These are phyloP conservation scores for Diacarnus erythraeanus DNA, from an alignment of 37 sponge, comb jelly and placozoan genomes.

Conservation along the genomic window DNA sequence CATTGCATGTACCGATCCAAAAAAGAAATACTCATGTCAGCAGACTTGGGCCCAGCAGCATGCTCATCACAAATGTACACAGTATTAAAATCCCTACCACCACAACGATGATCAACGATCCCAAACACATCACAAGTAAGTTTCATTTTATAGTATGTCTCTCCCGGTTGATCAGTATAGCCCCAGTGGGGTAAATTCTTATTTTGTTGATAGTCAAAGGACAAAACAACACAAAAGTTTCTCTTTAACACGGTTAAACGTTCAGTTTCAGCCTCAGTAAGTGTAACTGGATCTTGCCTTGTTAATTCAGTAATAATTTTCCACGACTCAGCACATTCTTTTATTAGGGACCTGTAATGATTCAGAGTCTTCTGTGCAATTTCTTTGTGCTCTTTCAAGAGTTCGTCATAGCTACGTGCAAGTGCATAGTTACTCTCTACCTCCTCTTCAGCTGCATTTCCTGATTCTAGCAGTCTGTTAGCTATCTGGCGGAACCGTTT, in stretches of 20 bases:
- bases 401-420: conserved; percentile 6
- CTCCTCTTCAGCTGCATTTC: conserved; percentile 8
- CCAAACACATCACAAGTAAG: conserved; percentile 24
- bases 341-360: conserved; percentile 10
- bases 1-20: background rate
- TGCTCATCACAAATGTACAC: conserved; percentile 36
- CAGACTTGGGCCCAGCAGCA: conserved; percentile 18
- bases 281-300: background rate
- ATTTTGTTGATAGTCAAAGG: conserved; percentile 33
- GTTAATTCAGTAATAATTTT: background rate
- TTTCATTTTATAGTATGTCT: conserved; percentile 35
- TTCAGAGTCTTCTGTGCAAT: conserved; percentile 26
- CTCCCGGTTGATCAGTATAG: conserved; percentile 29
- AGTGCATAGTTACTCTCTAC: background rate
- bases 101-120: conserved; percentile 7
- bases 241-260: background rate
- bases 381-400: conserved; percentile 6
- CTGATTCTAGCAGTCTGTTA: conserved; percentile 22
- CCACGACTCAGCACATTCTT: background rate
- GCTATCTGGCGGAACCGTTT: conserved; percentile 23
- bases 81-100: background rate
- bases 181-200: conserved; percentile 58
- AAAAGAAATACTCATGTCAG: background rate
- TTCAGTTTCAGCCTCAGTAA: background rate
- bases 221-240: background rate